Conservation (phyloP, 1,140 invertebrate species). For the Listronotus oregonensis region DNA sequence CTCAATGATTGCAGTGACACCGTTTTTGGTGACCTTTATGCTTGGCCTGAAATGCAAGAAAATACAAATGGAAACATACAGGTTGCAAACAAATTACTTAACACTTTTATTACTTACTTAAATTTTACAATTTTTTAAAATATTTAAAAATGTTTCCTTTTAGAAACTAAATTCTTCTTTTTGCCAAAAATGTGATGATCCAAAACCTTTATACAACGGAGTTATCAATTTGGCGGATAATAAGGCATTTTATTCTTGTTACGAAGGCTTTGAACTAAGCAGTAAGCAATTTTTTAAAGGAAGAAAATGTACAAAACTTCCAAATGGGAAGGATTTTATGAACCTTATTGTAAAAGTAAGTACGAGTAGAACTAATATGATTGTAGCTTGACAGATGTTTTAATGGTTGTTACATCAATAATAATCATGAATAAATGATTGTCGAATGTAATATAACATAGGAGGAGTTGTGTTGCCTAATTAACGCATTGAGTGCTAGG, state of each 20-base stretch:
- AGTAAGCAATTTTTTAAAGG: slow-evolving; percentile 45
- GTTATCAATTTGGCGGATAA: slow-evolving; percentile 50
- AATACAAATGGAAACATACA: slow-evolving; percentile 62
- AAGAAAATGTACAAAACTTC: slow-evolving; percentile 59
- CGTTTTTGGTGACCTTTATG: slow-evolving; percentile 61
- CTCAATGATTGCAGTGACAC: slow-evolving; percentile 61
- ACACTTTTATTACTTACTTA: too few species aligned
- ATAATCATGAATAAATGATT: too few species aligned
- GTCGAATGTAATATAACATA: too few species aligned
- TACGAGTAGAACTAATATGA: neutral
- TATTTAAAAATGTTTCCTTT: neutral
- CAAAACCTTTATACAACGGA: slow-evolving; percentile 56
- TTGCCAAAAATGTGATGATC: slow-evolving; percentile 61
- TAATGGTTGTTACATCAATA: neutral
- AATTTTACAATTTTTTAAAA: too few species aligned
- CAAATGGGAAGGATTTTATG: slow-evolving; percentile 59
- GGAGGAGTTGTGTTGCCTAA: too few species aligned
- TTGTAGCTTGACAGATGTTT: neutral
- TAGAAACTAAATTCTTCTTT: slow-evolving; percentile 58
- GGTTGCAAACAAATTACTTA: slow-evolving; percentile 46
- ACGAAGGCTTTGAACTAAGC: slow-evolving; percentile 59
- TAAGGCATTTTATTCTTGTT: slow-evolving; percentile 60
- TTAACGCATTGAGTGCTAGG: too few species aligned
- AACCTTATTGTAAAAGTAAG: slow-evolving; percentile 59
- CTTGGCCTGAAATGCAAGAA: slow-evolving; percentile 66